Evolutionary conservation across 2,888 invertebrate genomes (phyloP), one percentile per base, ranked within the genome.

Genomic region (Meghimatium bilineatum): DNA sequence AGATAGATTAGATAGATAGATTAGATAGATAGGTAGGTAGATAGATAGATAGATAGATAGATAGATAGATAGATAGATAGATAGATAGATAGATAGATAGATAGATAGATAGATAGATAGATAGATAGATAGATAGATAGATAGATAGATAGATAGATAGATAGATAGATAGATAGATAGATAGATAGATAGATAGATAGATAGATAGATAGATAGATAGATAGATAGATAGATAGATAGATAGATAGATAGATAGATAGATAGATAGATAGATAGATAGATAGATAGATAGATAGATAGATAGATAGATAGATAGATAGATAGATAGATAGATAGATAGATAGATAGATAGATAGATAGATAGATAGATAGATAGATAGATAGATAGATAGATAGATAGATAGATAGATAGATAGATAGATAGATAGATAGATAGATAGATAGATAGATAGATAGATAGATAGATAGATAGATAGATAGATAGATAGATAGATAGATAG

Each of bases 241-340:
- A 56, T 2, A 56, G 56, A 56, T 56, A 56, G 56, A 56, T 6
- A 56, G 17, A 56, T 56, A 56, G 6, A 56, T 56, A 56, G 17
- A 56, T 17, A 6, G 26, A 38, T 1, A 38, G 23, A 71, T 5
- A 52, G 49, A 32, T 12, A 75, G 52, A 32, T 26, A 26, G 32
- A 34, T 17, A 20, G 52, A 75, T 1, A 36, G 52, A 72, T 26
- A 72, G 38, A 72, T 44, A 72, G 44, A 72, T 44, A 72, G 72
- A 72, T 44, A 72, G 72, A 44, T 72, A 72, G 72, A 44, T 72
- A 72, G 72, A 44, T 72, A 72, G 72, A 44, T 72, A 72, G 72
- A 44, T 72, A 72, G 72, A 72, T 72, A 72, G 72, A 44, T 44
- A 72, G 72, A 44, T 72, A 72, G 72, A 72, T 72, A 72, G 72